phyloP scores from a whole-genome alignment of 2,888 invertebrate species.

The Cheilosia vulpina region DNA sequence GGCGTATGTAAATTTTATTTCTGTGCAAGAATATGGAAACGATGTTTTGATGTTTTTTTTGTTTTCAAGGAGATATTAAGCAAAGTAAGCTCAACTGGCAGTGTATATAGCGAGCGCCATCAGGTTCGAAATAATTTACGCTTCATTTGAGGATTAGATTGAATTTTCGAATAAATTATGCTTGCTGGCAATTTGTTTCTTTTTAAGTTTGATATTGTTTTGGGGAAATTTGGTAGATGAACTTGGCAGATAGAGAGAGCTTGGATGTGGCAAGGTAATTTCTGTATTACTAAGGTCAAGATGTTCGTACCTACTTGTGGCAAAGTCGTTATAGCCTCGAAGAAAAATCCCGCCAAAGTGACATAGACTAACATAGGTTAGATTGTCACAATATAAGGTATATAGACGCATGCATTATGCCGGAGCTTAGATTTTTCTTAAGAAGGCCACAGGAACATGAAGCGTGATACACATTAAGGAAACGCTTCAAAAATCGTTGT shows the following conservation, averaged over 20 bases:
- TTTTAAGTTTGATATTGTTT: slow-evolving; percentile 16
- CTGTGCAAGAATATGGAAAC: slow-evolving; percentile 31
- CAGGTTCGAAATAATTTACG: slow-evolving; percentile 56
- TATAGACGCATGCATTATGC: too few species aligned
- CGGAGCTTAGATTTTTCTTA: too few species aligned
- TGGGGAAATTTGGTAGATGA: slow-evolving; percentile 43
- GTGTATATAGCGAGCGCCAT: slow-evolving; percentile 28
- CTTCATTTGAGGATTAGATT: slow-evolving; percentile 57
- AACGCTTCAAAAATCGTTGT: too few species aligned
- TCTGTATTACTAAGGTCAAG: too few species aligned
- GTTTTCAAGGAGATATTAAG: background rate
- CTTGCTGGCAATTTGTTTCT: slow-evolving; percentile 10
- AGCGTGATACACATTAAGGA: too few species aligned
- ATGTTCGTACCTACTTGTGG: too few species aligned
- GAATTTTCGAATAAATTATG: slow-evolving; percentile 38
- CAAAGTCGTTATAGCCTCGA: too few species aligned
- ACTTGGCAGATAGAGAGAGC: slow-evolving; percentile 4
- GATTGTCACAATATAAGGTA: too few species aligned
- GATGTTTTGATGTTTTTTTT: slow-evolving; percentile 21
- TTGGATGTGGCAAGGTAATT: too few species aligned
- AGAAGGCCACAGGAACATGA: too few species aligned
- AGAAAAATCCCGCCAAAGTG: too few species aligned
- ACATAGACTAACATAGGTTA: too few species aligned
- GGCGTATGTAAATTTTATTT: slow-evolving; percentile 55
- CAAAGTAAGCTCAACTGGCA: slow-evolving; percentile 8